These are phyloP conservation scores for Drosophila merina DNA, from an alignment of 2,888 invertebrate genomes.

Conservation along the genomic window DNA sequence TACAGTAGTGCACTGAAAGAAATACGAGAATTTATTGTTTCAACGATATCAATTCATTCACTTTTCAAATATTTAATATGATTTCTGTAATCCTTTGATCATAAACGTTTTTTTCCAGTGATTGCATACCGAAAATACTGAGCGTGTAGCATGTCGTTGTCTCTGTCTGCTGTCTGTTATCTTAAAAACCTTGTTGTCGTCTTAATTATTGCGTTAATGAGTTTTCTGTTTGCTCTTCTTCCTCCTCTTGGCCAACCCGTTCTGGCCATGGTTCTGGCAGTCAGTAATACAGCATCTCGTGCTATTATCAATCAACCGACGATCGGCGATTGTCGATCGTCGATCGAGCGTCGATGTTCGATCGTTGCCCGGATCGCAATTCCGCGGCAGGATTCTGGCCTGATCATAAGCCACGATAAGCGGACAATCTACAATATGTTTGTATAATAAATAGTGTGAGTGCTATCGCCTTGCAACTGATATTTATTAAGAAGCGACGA, in stretches of 20 bases:
- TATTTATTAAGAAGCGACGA: slow-evolving; percentile 71
- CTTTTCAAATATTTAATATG: too few species aligned
- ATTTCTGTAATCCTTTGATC: too few species aligned
- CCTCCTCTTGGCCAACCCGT: slow-evolving; percentile 60
- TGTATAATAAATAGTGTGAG: slow-evolving; percentile 76
- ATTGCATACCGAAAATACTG: slow-evolving; percentile 24
- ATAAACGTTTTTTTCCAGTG: slow-evolving; percentile 7
- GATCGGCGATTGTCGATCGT: slow-evolving; percentile 61
- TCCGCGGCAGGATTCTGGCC: slow-evolving; percentile 48
- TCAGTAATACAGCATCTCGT: slow-evolving; percentile 68
- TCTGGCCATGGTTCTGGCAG: slow-evolving; percentile 36
- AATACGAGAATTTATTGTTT: not conserved
- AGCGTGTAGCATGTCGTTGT: slow-evolving; percentile 63
- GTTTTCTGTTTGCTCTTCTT: slow-evolving; percentile 78
- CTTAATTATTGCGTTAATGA: slow-evolving; percentile 83
- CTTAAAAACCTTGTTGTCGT: slow-evolving; percentile 82
- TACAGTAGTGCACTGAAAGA: slow-evolving; percentile 8
- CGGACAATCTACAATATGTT: slow-evolving; percentile 50
- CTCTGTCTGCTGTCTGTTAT: slow-evolving; percentile 62
- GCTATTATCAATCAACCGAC: slow-evolving; percentile 76
- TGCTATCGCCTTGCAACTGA: slow-evolving; percentile 67
- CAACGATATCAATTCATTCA: too few species aligned
- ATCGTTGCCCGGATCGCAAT: slow-evolving; percentile 52
- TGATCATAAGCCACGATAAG: slow-evolving; percentile 73
- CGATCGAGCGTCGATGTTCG: slow-evolving; percentile 51